Evolutionary conservation across 2,888 invertebrate species (phyloP).

Genomic region (Mycalesis mineus): DNA sequence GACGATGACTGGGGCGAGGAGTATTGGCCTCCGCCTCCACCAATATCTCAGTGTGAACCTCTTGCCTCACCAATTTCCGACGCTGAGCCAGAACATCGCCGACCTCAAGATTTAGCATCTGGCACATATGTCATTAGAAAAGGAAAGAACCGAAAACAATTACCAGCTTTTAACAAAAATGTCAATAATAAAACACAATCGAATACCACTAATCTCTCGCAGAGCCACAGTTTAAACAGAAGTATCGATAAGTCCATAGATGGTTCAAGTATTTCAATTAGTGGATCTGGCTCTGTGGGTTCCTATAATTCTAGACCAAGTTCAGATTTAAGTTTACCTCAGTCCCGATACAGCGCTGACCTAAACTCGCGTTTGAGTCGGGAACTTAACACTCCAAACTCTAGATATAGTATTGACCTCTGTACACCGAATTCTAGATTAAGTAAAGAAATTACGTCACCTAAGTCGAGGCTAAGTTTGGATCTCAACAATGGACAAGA

Average conservation of each 20-base stretch:
- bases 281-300: slow-evolving; percentile 73
- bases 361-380: slow-evolving; percentile 76
- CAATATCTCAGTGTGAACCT: slow-evolving; percentile 80
- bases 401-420: slow-evolving; percentile 83
- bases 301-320: slow-evolving; percentile 81
- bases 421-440: slow-evolving; percentile 80
- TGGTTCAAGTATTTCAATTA: slow-evolving; percentile 72
- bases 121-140: slow-evolving; percentile 91
- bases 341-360: slow-evolving; percentile 78
- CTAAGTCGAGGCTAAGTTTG: slow-evolving; percentile 79
- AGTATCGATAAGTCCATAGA: slow-evolving; percentile 71
- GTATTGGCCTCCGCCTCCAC: slow-evolving; percentile 86
- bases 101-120: slow-evolving; percentile 59
- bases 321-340: slow-evolving; percentile 80
- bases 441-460: slow-evolving; percentile 78
- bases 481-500: slow-evolving; percentile 78
- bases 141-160: slow-evolving; percentile 83
- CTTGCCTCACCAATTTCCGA: slow-evolving; percentile 84
- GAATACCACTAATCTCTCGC: slow-evolving; percentile 55
- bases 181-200: slow-evolving; percentile 63
- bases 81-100: slow-evolving; percentile 57
- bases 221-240: slow-evolving; percentile 69
- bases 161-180: slow-evolving; percentile 78
- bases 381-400: slow-evolving; percentile 80
- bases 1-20: slow-evolving; percentile 79